Evolutionary conservation across 2,797 vertebrate species (phyloP), one percentile per base, ranked within the genome.

Genomic region (Gallinago stenura): DNA sequence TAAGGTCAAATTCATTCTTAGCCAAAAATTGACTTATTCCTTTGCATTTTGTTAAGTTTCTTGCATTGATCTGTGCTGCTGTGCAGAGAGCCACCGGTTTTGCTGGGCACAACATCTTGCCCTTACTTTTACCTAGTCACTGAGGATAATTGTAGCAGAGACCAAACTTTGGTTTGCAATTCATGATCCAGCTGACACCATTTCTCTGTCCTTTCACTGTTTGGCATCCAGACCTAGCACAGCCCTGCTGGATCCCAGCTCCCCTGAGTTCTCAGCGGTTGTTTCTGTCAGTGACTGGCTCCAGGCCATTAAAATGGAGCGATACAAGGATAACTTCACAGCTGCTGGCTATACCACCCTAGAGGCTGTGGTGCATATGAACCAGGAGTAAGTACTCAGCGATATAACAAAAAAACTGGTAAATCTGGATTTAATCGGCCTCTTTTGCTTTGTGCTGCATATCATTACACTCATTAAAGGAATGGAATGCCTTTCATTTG

Each of bases 311-410:
- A 99, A 99, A 98, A 99, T 99, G 99, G 99, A 99, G 94, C 98
- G 99, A 97, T 99, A 99, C 98, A 98, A 98, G 94, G 99, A 99
- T 97, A 99, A 99, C 98, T 99, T 99, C 98, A 99, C 98, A 60
- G 99, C 99, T 75, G 99, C 99, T 15, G 99, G 99, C 95, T 99
- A 99, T 97, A 99, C 98, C 97, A 99, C 98, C 78, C 98, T 99
- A 88, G 99, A 99, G 97, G 98, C 99, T 37, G 98, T 99, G 96
- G 98, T 99, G 95, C 99, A 99, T 98, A 98, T 99, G 99, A 99
- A 98, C 97, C 99, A 99, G 98, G 99, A 99, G 99, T 99, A 98
- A 99, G 99, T 99, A 98, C 95, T 96, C 95, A 95, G 96, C 66
- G 61, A 97, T 97, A 95, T 97, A 98, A 97, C 96, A 97, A 95